Base-by-base conservation (phyloP, 2,797 vertebrate genomes). In the Salmo trutta region DNA sequence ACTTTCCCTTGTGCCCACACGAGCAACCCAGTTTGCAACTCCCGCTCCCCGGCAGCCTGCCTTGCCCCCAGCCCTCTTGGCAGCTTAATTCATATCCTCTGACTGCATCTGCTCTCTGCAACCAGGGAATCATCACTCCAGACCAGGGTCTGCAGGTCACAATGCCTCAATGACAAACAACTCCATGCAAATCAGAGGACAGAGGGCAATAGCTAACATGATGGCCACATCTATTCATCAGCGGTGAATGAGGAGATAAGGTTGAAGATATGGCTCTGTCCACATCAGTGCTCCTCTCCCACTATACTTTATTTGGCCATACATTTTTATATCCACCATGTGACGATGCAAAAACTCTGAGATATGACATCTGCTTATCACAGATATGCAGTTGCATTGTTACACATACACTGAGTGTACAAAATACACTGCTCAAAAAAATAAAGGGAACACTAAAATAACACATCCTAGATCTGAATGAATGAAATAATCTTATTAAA, bases 71-170 rank as follows among this genome's bases (percentile, higher is more conserved):
- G 65, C 31, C 72, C 53, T 79, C 76, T 81, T 88, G 86, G 88
- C 89, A 88, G 73, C 69, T 77, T 89, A 83, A 89, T 89, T 87
- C 79, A 85, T 84, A 51, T 71, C 76, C 74, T 78, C 17, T 15
- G 67, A 19, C n/a, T 74, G 76, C 81, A 54, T 81, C 76, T 77
- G 84, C 84, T 86, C 86, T 85, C 79, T 70, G 65, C 73, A 78
- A 81, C 71, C 82, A 80, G 80, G 87, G 86, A 77, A 85, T 87
- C 83, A 85, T 88, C 82, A 71, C 70, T 79, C 69, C 41, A 81
- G 75, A 74, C 80, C 82, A 77, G 78, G 27, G 79, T 79, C 59
- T 81, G 73, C 52, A 71, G 85, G 84, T 90, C 83, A 80, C 24
- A 24, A 24, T 24, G 73, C 75, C 71, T 53, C 52, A 81, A 19